Base-by-base conservation (phyloP, 2,113 vertebrate genomes). In the Vicugna pacos region DNA sequence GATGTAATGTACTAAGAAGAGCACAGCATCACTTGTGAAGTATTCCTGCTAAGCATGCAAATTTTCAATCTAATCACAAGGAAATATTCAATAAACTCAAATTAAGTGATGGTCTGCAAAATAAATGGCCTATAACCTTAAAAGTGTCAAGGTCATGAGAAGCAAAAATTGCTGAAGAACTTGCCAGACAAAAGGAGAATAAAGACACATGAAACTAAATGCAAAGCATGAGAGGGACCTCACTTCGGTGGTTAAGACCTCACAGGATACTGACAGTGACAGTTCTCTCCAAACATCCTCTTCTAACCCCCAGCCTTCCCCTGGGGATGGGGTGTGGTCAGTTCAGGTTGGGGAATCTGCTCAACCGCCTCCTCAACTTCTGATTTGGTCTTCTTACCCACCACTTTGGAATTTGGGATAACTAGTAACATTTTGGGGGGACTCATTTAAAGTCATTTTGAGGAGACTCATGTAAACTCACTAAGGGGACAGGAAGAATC, bases 371-470 rank as follows among this genome's bases (percentile, higher is more conserved):
- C 12, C 38, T 64, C 82, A 72, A 14, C 8, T 87, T 67, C 30
- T 38, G 7, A 56, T 32, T 26, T 87, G 65, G 24, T 67, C 35
- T 75, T 50, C 17, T 92, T 56, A 87, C 14, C 64, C 72, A 62
- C 42, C 32, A 60, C 14, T 90, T 91, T 42, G 54, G 28, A 87
- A 56, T 65, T 35, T 10, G 30, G 73, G 14, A 30, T 56, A 86
- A 46, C n/a, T 87, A 38, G 54, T 81, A 54, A 56, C 20, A 89
- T 94, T 82, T 73, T 48, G 30, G 9, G 32, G 84, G 17, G 11
- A n/a, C 35, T 83, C 90, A 75, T 8, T 26, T 60, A 76, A 56
- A 95, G 73, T n/a, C 20, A 89, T 94, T 82, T 73, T 48, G 30
- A 6, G 32, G 84, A 14, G 11, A n/a, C 35, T 83, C 90, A 75